phyloP scores from a whole-genome alignment of 2,797 vertebrate genomes.

The Tympanoctomys barrerae region DNA sequence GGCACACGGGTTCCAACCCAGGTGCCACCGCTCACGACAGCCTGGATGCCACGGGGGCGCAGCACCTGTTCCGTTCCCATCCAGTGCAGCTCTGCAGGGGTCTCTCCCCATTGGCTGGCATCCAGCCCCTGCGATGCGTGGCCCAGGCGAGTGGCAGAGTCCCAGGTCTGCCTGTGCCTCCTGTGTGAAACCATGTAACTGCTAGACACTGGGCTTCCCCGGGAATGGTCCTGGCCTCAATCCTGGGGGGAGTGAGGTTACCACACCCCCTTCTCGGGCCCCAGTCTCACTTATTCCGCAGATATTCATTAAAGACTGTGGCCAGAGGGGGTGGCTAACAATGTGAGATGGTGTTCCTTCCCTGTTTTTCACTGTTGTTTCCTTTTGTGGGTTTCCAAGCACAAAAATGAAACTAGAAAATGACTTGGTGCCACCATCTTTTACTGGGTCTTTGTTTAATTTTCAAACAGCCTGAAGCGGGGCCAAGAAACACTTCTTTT shows the following conservation, averaged over 20 bases:
- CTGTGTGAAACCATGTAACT: not conserved
- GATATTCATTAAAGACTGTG: not conserved
- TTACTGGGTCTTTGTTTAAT: slow-evolving; percentile 24
- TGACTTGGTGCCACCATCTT: not conserved
- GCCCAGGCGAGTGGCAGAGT: not conserved
- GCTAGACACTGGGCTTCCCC: not conserved
- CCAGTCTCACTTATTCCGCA: not conserved
- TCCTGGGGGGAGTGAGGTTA: not conserved
- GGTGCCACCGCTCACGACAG: not conserved
- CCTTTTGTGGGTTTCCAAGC: not conserved
- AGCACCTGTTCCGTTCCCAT: not conserved
- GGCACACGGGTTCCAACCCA: not conserved
- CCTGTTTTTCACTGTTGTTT: not conserved
- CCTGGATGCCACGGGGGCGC: not conserved
- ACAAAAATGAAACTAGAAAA: slow-evolving; percentile 21
- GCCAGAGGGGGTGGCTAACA: not conserved
- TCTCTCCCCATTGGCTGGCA: not conserved
- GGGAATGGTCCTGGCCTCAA: not conserved
- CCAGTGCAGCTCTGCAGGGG: not conserved
- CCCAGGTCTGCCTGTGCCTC: not conserved
- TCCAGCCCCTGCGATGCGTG: not conserved
- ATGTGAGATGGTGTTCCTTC: not conserved
- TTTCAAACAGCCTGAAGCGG: slow-evolving; percentile 47
- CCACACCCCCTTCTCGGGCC: not conserved
- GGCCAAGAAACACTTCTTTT: not conserved